Base-by-base conservation (phyloP, 2,888 invertebrate species). In the Platypus cylindrus region DNA sequence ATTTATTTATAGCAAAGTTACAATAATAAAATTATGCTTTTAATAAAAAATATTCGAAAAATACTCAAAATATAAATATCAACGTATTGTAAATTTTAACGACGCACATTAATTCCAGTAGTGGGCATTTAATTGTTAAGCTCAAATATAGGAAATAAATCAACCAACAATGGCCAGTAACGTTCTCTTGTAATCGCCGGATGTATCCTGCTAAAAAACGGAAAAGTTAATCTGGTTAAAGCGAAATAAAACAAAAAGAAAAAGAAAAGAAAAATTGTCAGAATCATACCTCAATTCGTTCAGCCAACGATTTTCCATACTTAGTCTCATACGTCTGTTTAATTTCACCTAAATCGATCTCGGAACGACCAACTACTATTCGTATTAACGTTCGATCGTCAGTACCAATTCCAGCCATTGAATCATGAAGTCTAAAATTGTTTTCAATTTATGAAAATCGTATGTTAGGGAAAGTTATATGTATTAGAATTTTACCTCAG, bases 161-260 rank as follows among this genome's bases (percentile, higher is more conserved):
- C n/a, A 27, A 37, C 44, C 45, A 13, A 85, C 75, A 62, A 90
- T 68, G 53, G 85, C 78, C 63, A 90, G 73, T 59, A 91, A 75
- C 55, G 85, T 76, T 70, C 80, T 82, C 71, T 79, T 87, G 76
- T 89, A 91, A 71, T 90, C 86, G 53, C 90, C 90, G 55, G 86
- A 85, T 46, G 87, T 86, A 67, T 90, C 90, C 56, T 77, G 84
- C 85, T 87, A 77, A 59, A 81, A 77, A 38, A 40, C 30, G 41
- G 14, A 37, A 28, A 30, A 37, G 35, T 30, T 38, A 38, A 20
- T 22, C 34, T 28, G 17, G 24, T 34, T 36, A 23, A 22, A 14
- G 25, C 27, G 12, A 25, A 12, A 27, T 30, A 27, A 27, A 17
- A 32, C 16, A 13, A 14, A 16, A 32, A 18, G 15, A 20, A 27